phyloP scores from a whole-genome alignment of 1,140 invertebrate species.

The Popillia japonica region DNA sequence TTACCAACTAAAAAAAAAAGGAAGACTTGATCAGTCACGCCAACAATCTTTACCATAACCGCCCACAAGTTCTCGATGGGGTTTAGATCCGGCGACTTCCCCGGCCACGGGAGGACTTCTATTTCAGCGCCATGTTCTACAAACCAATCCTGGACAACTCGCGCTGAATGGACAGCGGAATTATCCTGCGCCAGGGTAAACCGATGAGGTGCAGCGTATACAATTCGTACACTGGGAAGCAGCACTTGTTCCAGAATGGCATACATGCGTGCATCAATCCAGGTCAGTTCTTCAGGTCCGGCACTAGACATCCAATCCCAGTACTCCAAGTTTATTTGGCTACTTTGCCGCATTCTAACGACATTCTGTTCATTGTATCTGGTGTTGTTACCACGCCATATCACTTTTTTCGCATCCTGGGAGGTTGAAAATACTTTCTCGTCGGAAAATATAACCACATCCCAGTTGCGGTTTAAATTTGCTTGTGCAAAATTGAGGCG shows the following conservation, averaged over 20 bases:
- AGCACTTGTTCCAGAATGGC: constrained; percentile 17
- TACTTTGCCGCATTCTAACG: not conserved
- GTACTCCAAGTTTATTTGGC: constrained; percentile 6
- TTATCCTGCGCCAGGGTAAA: constrained; percentile 22
- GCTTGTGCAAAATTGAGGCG: constrained; percentile 7
- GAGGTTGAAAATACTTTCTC: constrained; percentile 37
- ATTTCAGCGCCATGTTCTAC: not conserved
- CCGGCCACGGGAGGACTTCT: constrained; percentile 20
- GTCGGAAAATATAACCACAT: constrained; percentile 29
- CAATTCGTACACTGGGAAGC: constrained; percentile 22
- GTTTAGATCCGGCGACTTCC: constrained; percentile 24
- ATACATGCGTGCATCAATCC: not conserved
- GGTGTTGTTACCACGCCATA: constrained; percentile 30
- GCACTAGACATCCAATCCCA: constrained; percentile 36
- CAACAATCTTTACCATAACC: no score
- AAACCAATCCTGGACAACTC: constrained; percentile 26
- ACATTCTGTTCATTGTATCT: constrained; percentile 2
- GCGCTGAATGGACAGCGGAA: constrained; percentile 15
- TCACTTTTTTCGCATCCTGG: not conserved
- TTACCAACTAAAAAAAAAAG: no score
- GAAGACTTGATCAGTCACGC: no score
- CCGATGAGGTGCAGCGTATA: constrained; percentile 13
- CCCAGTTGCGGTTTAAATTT: constrained; percentile 20
- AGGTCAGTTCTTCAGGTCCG: constrained; percentile 28
- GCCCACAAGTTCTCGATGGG: constrained; percentile 37